Evolutionary conservation across 2,888 invertebrate species (phyloP).

Genomic region (Cybosia mesomella): DNA sequence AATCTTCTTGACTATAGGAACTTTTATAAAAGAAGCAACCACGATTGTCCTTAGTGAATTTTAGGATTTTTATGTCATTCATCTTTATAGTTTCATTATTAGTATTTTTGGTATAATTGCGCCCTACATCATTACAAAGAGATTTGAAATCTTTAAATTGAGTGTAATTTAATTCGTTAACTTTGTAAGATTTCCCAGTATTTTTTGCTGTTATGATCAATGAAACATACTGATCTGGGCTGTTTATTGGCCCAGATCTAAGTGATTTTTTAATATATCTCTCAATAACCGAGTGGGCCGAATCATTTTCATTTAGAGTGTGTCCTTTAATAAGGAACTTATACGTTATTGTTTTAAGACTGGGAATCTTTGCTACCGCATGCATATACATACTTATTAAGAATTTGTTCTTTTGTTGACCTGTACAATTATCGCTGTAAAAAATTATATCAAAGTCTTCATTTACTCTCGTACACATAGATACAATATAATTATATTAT

Average conservation of each 20-base stretch:
- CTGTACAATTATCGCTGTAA: conserved; percentile 23
- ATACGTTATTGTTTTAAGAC: conserved; percentile 18
- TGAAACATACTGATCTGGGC: conserved; percentile 32
- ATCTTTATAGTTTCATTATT: conserved; percentile 16
- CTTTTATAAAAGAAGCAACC: conserved; percentile 18
- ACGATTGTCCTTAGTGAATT: conserved; percentile 13
- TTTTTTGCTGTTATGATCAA: conserved; percentile 36
- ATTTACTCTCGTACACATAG: conserved; percentile 16
- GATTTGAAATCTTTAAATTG: conserved; percentile 19
- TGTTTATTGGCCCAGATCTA: conserved; percentile 28
- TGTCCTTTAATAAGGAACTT: conserved; percentile 21
- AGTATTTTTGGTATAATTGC: conserved; percentile 13
- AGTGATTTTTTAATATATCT: conserved; percentile 27
- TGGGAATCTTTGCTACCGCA: conserved; percentile 16
- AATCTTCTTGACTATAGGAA: conserved; percentile 17
- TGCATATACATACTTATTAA: conserved; percentile 17
- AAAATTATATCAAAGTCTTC: conserved; percentile 21
- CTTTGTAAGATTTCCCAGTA: conserved; percentile 14
- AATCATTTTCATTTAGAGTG: conserved; percentile 27
- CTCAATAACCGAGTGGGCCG: conserved; percentile 32
- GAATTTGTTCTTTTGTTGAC: conserved; percentile 20
- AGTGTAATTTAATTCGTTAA: conserved; percentile 15
- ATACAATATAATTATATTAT: conserved; percentile 9
- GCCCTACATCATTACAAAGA: conserved; percentile 13
- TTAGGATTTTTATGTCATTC: conserved; percentile 16